A percentile compares a stretch with the other conserved stretches of the same genome.
Conservation (phyloP, 2,113 vertebrate genomes). For the Odocoileus hemionus region DNA sequence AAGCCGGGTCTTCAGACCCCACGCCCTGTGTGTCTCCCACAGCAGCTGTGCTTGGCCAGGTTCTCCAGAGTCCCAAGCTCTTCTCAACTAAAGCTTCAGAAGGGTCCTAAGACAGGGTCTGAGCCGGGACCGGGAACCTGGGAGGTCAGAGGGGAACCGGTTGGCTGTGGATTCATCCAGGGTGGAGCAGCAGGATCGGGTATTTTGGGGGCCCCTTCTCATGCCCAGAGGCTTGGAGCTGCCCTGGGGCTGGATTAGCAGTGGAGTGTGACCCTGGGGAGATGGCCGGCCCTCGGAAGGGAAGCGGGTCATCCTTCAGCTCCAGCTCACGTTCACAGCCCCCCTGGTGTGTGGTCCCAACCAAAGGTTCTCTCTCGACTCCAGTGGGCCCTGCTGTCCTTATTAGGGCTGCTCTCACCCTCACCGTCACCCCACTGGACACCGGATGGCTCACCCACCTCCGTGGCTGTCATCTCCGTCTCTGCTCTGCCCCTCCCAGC, state of each 20-base stretch:
- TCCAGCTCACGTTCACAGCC: neutral
- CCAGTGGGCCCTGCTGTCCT: no score
- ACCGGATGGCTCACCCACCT: neutral
- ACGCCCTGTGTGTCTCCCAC: neutral
- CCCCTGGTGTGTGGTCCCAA: rapidly evolving
- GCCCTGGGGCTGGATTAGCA: neutral
- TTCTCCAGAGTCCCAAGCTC: neutral
- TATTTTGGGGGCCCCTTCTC: neutral
- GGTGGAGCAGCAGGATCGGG: neutral
- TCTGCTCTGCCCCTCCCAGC: neutral
- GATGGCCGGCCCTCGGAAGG: rapidly evolving
- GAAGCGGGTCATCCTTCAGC: neutral
- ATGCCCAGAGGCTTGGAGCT: neutral
- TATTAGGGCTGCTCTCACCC: neutral
- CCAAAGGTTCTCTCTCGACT: neutral
- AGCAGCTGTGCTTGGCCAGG: neutral
- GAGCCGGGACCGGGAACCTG: neutral
- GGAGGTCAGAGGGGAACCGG: neutral
- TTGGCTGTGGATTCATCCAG: neutral
- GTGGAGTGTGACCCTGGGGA: neutral
- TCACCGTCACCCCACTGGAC: neutral
- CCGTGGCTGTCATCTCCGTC: neutral
- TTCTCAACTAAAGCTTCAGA: neutral
- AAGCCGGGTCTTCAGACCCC: neutral
- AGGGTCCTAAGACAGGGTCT: neutral